Conservation (phyloP, 2,113 vertebrate species). For the Alligator mississippiensis region DNA sequence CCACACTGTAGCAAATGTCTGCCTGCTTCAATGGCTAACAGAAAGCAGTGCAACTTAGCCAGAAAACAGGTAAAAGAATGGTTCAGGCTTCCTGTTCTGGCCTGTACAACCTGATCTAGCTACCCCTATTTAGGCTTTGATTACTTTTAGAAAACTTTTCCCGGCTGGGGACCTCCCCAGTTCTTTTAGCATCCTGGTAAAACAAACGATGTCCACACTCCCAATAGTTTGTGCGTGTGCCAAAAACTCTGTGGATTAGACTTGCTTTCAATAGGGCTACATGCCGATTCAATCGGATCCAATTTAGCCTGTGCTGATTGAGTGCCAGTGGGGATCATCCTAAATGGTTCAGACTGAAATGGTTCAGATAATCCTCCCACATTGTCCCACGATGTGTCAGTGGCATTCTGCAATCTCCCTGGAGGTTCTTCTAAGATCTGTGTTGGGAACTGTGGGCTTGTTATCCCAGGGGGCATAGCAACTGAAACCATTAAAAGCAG, state of each 20-base stretch:
- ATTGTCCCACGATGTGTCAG: neutral
- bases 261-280: slow-evolving; percentile 33
- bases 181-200: slow-evolving; percentile 11
- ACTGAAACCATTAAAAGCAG: neutral
- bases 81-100: slow-evolving; percentile 16
- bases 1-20: neutral
- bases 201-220: slow-evolving; percentile 25
- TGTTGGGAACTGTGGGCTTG: neutral
- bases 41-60: neutral
- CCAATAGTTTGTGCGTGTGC: slow-evolving; percentile 31
- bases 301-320: slow-evolving; percentile 36
- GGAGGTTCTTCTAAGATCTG: neutral
- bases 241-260: slow-evolving; percentile 57
- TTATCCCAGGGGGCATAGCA: neutral
- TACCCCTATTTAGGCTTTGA: neutral
- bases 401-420: neutral
- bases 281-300: slow-evolving; percentile 44
- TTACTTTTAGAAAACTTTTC: slow-evolving; percentile 26
- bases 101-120: neutral
- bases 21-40: neutral
- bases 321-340: slow-evolving; percentile 42
- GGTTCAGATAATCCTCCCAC: neutral
- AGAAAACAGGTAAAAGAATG: neutral
- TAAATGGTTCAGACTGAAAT: slow-evolving; percentile 1
- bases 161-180: slow-evolving; percentile 37